Evolutionary conservation across 2,797 vertebrate genomes (phyloP).

Genomic region (Gallinago stenura): DNA sequence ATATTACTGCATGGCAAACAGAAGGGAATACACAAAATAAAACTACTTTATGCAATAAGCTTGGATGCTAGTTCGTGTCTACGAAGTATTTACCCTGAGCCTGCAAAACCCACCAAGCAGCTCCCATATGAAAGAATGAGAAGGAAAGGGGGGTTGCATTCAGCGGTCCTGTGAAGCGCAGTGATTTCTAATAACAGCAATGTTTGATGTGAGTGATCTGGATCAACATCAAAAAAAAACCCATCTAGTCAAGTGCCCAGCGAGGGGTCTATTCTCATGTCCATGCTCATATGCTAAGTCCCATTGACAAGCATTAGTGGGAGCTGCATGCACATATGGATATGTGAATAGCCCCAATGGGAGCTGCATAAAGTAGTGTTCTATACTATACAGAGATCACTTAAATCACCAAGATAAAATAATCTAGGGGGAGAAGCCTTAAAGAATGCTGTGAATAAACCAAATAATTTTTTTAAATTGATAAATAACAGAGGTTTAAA

Average conservation of each 20-base stretch:
- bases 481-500: background rate
- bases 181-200: conserved; percentile 32
- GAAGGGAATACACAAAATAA: background rate
- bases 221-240: conserved; percentile 24
- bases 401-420: conserved; percentile 9
- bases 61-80: background rate
- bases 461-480: background rate
- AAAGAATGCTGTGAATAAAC: background rate
- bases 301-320: conserved; percentile 58
- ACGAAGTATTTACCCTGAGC: background rate
- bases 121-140: background rate
- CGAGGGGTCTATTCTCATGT: conserved; percentile 66
- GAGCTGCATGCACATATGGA: conserved; percentile 45
- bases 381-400: background rate
- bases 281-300: conserved; percentile 58
- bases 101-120: background rate
- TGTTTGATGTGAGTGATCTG: conserved; percentile 36
- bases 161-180: conserved; percentile 13
- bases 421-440: background rate
- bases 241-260: conserved; percentile 52
- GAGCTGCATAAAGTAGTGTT: conserved; percentile 41
- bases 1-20: background rate
- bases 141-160: background rate
- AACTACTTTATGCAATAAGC: background rate
- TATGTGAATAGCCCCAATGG: conserved; percentile 52